Percentiles rank a stretch among this genome's conserved stretches.
Conservation (phyloP, 37 sponge, comb jelly and placozoan genomes). For the Aplysina aerophoba region DNA sequence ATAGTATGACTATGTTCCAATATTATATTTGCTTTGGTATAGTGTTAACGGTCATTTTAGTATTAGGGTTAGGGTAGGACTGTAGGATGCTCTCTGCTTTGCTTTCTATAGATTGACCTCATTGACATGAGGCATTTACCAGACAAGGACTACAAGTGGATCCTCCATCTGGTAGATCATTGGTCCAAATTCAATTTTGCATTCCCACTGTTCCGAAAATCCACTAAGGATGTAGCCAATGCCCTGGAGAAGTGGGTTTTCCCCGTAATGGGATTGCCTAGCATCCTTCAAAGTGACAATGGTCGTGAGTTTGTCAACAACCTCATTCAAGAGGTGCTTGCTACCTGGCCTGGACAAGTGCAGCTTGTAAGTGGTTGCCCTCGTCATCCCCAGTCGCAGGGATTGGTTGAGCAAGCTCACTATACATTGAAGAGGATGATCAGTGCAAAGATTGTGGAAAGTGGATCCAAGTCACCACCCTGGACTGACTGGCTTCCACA, state of each 20-base stretch:
- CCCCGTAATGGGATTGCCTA: neutral
- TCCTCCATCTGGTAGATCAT: neutral
- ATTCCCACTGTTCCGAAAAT: neutral
- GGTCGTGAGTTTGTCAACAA: constrained; percentile 10
- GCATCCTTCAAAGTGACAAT: constrained; percentile 6
- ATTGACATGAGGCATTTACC: neutral
- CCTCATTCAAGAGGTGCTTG: constrained; percentile 17
- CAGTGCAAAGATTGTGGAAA: too few relatives aligned
- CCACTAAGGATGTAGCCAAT: neutral
- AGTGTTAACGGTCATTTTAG: too few relatives aligned
- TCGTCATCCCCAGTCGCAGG: constrained; percentile 22
- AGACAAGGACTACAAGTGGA: neutral
- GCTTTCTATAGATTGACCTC: too few relatives aligned
- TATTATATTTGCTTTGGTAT: too few relatives aligned
- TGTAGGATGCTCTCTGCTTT: too few relatives aligned
- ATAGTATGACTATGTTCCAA: too few relatives aligned
- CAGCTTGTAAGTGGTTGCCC: constrained; percentile 3
- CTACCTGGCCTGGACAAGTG: neutral
- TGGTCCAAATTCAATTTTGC: constrained; percentile 29
- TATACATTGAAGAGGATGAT: too few relatives aligned
- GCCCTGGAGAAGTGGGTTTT: neutral
- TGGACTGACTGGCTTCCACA: too few relatives aligned
- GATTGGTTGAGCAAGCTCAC: constrained; percentile 28
- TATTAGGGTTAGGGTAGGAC: too few relatives aligned
- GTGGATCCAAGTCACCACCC: too few relatives aligned